A percentile compares a stretch with the other conserved stretches of the same genome.
Conservation (phyloP, 2,797 vertebrate genomes). For the Leuciscus waleckii region DNA sequence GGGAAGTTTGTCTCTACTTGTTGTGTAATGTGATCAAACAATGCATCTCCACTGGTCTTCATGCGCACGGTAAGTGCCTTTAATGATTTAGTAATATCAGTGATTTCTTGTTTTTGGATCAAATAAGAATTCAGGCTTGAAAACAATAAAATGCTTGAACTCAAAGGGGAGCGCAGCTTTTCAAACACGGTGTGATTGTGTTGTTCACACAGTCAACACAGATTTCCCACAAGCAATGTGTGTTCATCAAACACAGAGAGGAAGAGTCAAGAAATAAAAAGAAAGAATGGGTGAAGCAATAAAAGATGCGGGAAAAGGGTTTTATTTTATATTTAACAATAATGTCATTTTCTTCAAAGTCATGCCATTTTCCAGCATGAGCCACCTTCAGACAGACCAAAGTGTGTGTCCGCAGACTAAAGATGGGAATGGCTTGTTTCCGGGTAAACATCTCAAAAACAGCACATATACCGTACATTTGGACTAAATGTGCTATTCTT, state of each 20-base stretch:
- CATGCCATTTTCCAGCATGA: slow-evolving; percentile 79
- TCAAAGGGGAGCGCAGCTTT: slow-evolving; percentile 69
- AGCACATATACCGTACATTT: neutral
- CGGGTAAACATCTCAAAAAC: slow-evolving; percentile 75
- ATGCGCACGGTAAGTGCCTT: slow-evolving; percentile 71
- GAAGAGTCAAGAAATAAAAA: neutral
- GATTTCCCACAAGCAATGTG: slow-evolving; percentile 36
- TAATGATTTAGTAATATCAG: neutral
- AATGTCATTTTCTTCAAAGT: slow-evolving; percentile 68
- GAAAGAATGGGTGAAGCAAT: neutral
- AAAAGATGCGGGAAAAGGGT: slow-evolving; percentile 4
- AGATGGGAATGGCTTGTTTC: slow-evolving; percentile 82
- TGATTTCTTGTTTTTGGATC: neutral
- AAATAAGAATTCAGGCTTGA: slow-evolving; percentile 45
- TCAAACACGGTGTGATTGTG: slow-evolving; percentile 71
- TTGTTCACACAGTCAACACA: slow-evolving; percentile 43
- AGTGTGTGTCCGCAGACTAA: slow-evolving; percentile 80
- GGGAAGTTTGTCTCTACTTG: slow-evolving; percentile 65
- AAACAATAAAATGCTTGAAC: slow-evolving; percentile 73
- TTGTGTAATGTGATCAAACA: slow-evolving; percentile 67
- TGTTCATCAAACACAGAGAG: slow-evolving; percentile 37
- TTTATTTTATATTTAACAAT: slow-evolving; percentile 25
- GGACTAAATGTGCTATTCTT: slow-evolving; percentile 14
- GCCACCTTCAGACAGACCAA: slow-evolving; percentile 75
- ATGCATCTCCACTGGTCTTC: slow-evolving; percentile 71